phyloP scores from a whole-genome alignment of 2,888 invertebrate genomes.

The Shargacucullia verbasci region DNA sequence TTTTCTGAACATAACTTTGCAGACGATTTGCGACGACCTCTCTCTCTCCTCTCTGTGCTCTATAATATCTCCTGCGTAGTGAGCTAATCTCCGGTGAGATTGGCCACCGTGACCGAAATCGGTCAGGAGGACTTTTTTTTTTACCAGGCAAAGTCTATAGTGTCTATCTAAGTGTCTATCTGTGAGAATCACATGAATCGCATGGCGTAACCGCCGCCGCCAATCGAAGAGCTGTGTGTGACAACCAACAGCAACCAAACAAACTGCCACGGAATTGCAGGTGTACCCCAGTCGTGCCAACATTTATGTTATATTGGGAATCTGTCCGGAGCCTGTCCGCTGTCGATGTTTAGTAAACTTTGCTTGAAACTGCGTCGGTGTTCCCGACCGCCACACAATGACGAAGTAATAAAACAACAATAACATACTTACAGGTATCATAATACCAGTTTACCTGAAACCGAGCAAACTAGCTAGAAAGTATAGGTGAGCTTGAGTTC shows the following conservation, averaged over 20 bases:
- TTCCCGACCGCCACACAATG: constrained; percentile 20
- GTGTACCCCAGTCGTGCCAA: constrained; percentile 11
- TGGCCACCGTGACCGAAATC: no score
- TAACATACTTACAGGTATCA: neutral
- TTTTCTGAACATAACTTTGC: no score
- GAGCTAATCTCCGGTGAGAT: no score
- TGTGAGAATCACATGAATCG: no score
- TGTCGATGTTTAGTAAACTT: constrained; percentile 48
- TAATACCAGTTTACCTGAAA: neutral
- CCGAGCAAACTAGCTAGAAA: neutral
- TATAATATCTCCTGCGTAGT: no score
- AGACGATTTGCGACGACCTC: no score
- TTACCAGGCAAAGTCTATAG: no score
- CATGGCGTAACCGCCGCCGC: neutral
- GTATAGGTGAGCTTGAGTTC: no score
- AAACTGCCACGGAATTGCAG: neutral
- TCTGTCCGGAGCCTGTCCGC: constrained; percentile 12
- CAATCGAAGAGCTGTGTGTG: constrained; percentile 4
- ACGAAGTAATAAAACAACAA: constrained; percentile 16
- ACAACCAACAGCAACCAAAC: neutral
- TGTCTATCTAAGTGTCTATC: no score
- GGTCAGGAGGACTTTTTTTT: no score
- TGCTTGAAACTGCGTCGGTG: constrained; percentile 8
- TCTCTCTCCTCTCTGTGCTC: no score
- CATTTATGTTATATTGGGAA: constrained; percentile 33